Percentiles rank a stretch among this genome's conserved stretches.
phyloP scores from a whole-genome alignment of 2,113 vertebrate genomes.

The Arenaria interpres region DNA sequence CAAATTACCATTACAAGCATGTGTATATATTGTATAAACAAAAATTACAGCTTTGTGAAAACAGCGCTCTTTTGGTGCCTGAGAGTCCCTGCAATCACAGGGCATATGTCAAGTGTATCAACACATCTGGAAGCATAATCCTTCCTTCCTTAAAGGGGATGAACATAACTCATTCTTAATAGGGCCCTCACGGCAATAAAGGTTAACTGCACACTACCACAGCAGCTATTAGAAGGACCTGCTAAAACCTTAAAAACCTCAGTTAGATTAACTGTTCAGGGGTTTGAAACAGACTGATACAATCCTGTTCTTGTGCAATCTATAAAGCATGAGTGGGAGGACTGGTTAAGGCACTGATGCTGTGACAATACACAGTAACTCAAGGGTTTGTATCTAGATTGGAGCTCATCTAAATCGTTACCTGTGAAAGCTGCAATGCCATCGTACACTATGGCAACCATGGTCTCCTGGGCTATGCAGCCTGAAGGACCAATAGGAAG shows the following conservation, averaged over 20 bases:
- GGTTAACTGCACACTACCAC: conserved; percentile 43
- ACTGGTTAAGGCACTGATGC: neutral
- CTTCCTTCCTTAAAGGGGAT: conserved; percentile 26
- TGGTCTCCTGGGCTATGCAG: neutral
- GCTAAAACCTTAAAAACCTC: conserved; percentile 54
- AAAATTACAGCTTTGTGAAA: conserved; percentile 22
- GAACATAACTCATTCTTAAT: conserved; percentile 58
- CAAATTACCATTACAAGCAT: conserved; percentile 31
- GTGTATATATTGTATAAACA: neutral
- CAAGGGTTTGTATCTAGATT: neutral
- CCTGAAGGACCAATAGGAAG: neutral
- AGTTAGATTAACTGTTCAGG: conserved; percentile 51
- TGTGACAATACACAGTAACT: conserved; percentile 17
- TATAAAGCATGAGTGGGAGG: conserved; percentile 11
- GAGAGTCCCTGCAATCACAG: conserved; percentile 11
- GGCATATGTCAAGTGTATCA: conserved; percentile 51
- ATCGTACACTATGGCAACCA: neutral
- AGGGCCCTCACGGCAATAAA: conserved; percentile 44
- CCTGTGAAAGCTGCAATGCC: neutral
- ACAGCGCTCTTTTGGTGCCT: neutral
- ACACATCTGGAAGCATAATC: conserved; percentile 51
- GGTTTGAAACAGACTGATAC: neutral
- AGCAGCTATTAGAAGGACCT: conserved; percentile 43
- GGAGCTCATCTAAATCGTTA: conserved; percentile 31
- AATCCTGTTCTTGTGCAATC: neutral